Percentiles rank a stretch among this genome's conserved stretches.
phyloP scores from a whole-genome alignment of 2,113 vertebrate genomes.

The Caretta caretta region DNA sequence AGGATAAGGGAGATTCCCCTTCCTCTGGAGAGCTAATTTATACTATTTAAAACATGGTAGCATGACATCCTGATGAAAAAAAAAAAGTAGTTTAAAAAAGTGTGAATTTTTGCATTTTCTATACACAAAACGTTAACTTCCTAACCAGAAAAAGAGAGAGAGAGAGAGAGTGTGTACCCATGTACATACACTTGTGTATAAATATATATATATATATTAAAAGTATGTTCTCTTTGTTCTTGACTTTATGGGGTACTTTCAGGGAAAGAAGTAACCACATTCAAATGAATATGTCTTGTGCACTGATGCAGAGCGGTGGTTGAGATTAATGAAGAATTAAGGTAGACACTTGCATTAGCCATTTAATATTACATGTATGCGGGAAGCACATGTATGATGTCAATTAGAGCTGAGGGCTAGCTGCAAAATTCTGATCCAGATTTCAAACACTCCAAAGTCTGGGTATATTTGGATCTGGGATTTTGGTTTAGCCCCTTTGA shows the following conservation, averaged over 20 bases:
- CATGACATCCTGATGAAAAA: neutral
- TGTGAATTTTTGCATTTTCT: neutral
- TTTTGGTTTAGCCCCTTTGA: neutral
- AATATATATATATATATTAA: neutral
- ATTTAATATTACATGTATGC: accelerated
- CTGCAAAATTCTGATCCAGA: neutral
- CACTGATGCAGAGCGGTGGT: neutral
- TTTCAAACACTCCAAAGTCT: neutral
- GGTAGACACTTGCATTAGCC: neutral
- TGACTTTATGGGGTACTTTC: neutral
- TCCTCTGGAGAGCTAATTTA: neutral
- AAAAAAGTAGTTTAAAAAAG: neutral
- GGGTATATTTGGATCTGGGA: neutral
- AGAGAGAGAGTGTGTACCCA: neutral
- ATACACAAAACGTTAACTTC: neutral
- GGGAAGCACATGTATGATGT: neutral
- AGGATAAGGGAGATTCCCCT: neutral
- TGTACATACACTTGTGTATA: neutral
- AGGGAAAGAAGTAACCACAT: neutral
- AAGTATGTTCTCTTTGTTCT: neutral
- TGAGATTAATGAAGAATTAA: neutral
- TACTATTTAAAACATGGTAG: neutral
- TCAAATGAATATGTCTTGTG: accelerated
- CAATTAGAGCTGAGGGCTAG: neutral
- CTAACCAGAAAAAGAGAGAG: neutral